Base-by-base conservation (phyloP, 1,140 invertebrate species). In the Neodiprion virginianus region DNA sequence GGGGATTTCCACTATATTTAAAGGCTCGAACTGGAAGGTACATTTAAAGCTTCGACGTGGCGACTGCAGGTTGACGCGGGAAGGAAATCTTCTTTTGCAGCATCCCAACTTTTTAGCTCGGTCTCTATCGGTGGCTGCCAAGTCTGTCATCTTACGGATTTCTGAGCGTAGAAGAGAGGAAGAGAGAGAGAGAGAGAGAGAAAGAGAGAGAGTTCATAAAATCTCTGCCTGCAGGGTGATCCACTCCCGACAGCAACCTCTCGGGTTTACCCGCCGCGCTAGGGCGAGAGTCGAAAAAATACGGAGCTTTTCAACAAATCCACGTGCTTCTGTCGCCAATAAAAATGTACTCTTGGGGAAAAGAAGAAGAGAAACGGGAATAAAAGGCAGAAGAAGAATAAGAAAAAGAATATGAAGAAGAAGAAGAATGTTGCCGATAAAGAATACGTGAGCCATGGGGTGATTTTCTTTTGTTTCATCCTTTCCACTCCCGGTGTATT, bases 361-460 rank as follows among this genome's bases (percentile, higher is more conserved):
- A 61, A 17, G n/a, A 7, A 61, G n/a, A 61, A 17, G n/a, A 61
- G n/a, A 61, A 61, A 14, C 11, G n/a, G 11, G 40, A 47, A 69
- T 12, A 69, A 69, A 14, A 69, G 23, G 12, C 11, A 21, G 23
- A 23, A 47, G n/a, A 47, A 69, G 17, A 12, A 69, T 10, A 4
- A 21, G 67, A 69, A 47, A 69, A 47, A 69, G 67, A 69, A 21
- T 21, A 69, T 23, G 67, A 69, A 21, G 17, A 65, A 65, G 61
- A 65, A 47, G 67, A 69, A 23, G 67, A 47, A 47, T 61, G n/a
- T 61, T 17, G 53, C 53, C 53, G 53, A 61, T 61, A 61, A 61
- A 61, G 53, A 61, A 61, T 61, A 61, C 53, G 53, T 14, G 53
- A 17, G 8, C 11, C 8, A 17, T 8, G 53, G n/a, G 28, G 28